phyloP scores from a whole-genome alignment of 2,797 vertebrate genomes.

The Valencia hispanica region DNA sequence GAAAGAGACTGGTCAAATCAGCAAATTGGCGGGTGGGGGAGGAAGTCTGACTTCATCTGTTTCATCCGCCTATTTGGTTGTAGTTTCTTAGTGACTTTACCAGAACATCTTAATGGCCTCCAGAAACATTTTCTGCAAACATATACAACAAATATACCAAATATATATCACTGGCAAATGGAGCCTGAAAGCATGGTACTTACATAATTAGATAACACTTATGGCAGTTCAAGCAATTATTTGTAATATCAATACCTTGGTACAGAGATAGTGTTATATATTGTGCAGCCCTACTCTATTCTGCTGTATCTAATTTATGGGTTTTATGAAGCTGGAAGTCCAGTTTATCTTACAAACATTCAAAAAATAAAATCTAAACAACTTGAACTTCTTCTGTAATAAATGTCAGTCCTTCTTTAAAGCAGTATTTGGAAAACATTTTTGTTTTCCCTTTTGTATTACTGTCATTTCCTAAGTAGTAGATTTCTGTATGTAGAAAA shows the following conservation, averaged over 20 bases:
- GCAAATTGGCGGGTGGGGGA: too few species aligned
- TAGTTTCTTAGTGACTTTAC: neutral
- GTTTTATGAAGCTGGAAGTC: neutral
- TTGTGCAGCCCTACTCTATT: neutral
- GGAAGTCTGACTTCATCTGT: neutral
- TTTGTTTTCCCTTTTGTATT: conserved; percentile 6
- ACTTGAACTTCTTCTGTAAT: neutral
- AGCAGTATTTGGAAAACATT: too few species aligned
- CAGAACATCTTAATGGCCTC: neutral
- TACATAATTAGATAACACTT: neutral
- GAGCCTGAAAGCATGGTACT: neutral
- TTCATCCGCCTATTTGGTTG: neutral
- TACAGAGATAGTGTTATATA: neutral
- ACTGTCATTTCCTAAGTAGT: too few species aligned
- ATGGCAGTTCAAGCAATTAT: neutral
- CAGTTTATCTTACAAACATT: neutral
- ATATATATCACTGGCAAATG: neutral
- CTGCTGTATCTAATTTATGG: neutral
- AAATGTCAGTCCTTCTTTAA: neutral
- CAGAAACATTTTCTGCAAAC: neutral
- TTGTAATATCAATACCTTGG: neutral
- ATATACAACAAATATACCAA: neutral
- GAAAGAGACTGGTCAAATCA: too few species aligned
- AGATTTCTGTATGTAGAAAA: too few species aligned
- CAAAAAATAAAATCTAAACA: neutral